Conservation (phyloP, 2,888 invertebrate species). For the Chalcis sispes region DNA sequence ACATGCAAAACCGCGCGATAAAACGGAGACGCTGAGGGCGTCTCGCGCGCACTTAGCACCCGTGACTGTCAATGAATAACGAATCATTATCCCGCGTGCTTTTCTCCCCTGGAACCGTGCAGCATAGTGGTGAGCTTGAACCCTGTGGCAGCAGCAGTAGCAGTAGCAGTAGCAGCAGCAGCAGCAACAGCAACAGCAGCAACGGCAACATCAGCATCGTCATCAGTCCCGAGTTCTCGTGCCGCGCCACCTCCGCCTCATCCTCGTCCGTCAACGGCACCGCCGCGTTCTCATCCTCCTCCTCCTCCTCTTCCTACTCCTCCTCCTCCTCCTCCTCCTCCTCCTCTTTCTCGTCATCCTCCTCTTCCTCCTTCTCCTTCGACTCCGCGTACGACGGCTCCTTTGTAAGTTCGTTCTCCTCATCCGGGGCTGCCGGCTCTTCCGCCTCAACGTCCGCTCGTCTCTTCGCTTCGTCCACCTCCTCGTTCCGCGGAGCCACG, state of each 20-base stretch:
- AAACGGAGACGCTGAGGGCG: background rate
- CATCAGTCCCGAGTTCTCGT: background rate
- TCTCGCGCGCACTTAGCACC: no score
- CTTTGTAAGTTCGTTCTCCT: no score
- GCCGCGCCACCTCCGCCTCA: background rate
- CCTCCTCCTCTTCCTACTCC: no score
- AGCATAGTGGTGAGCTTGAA: conserved; percentile 44
- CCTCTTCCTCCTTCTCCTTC: background rate
- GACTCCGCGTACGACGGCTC: background rate
- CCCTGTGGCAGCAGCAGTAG: background rate
- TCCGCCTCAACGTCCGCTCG: no score
- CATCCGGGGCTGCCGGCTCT: no score
- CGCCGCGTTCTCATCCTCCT: background rate
- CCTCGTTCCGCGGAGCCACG: conserved; percentile 9
- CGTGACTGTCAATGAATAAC: background rate
- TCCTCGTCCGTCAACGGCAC: background rate
- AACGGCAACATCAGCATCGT: background rate
- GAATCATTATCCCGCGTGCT: background rate
- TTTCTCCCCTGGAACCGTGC: background rate
- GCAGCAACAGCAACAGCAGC: background rate
- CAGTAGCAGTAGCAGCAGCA: background rate
- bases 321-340: no score
- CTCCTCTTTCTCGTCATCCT: background rate
- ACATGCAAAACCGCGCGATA: no score
- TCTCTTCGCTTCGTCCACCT: background rate